Percentiles rank a stretch among this genome's conserved stretches.
phyloP scores from a whole-genome alignment of 1,140 invertebrate genomes.

The Limonius californicus region DNA sequence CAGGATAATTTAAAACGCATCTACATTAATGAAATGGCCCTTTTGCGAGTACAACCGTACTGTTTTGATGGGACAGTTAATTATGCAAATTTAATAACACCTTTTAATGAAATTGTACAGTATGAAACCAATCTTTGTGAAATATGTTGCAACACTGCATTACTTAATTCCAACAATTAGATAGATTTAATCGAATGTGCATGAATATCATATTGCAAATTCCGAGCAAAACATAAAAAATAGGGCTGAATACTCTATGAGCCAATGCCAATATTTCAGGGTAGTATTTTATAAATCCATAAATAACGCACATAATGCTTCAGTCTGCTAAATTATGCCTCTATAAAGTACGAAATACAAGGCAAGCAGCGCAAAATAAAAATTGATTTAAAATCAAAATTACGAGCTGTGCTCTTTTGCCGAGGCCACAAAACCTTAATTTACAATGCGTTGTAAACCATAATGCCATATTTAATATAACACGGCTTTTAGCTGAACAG shows the following conservation, averaged over 20 bases:
- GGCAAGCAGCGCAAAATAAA: constrained; percentile 20
- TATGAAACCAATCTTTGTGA: too few species aligned
- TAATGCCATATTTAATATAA: constrained; percentile 2
- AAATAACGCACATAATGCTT: constrained; percentile 26
- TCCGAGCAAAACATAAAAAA: too few species aligned
- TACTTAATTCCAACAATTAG: too few species aligned
- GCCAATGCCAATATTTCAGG: constrained; percentile 21
- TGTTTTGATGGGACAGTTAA: too few species aligned
- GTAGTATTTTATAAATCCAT: constrained; percentile 24
- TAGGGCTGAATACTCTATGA: constrained; percentile 18
- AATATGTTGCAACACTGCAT: too few species aligned
- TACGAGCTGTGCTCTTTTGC: constrained; percentile 21
- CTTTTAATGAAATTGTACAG: too few species aligned
- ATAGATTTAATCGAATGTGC: too few species aligned
- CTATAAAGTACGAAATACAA: constrained; percentile 26
- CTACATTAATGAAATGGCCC: too few species aligned
- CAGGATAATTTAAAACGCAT: too few species aligned
- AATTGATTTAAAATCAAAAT: constrained; percentile 28
- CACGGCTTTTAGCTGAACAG: background rate
- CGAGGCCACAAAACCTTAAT: constrained; percentile 21
- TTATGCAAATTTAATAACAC: too few species aligned
- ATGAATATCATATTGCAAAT: too few species aligned
- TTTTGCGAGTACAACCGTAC: too few species aligned
- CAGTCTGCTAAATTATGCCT: constrained; percentile 19
- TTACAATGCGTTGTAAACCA: constrained; percentile 19